These are phyloP conservation scores for Oreonectes daqikongensis DNA, from an alignment of 2,797 vertebrate species.

Conservation along the genomic window DNA sequence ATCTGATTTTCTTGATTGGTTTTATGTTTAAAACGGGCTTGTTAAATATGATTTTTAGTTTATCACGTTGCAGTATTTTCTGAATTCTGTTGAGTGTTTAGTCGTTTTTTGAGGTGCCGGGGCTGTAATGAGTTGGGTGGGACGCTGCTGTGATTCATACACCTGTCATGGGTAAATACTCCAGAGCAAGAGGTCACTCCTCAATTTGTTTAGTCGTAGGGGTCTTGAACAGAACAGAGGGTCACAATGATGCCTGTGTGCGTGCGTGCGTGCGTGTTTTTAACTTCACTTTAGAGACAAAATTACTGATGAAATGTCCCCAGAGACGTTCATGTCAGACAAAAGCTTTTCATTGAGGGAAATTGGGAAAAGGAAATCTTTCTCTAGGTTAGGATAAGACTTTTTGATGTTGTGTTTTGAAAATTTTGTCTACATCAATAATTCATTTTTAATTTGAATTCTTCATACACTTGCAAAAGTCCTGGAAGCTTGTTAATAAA, in stretches of 20 bases:
- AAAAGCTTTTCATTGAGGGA: no score
- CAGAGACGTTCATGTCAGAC: neutral
- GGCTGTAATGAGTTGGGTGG: constrained; percentile 52
- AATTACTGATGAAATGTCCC: neutral
- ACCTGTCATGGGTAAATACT: constrained; percentile 65
- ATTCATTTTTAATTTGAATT: no score
- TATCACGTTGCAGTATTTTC: neutral
- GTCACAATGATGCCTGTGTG: constrained; percentile 48
- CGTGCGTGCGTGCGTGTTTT: constrained; percentile 1
- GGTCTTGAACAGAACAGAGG: constrained; percentile 57
- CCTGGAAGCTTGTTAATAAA: no score
- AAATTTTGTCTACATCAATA: no score
- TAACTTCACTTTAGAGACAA: neutral
- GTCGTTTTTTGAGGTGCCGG: neutral
- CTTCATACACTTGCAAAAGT: no score
- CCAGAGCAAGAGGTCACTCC: constrained; percentile 59
- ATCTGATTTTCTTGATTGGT: no score
- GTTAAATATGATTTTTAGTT: neutral
- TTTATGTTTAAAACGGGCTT: no score
- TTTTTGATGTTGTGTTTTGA: no score
- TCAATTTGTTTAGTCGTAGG: constrained; percentile 66
- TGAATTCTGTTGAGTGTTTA: neutral
- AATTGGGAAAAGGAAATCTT: neutral
- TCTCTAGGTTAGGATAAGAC: neutral
- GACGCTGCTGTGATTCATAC: constrained; percentile 63